Evolutionary conservation across 2,888 invertebrate genomes (phyloP), one percentile per base, ranked within the genome.

Genomic region (Biston betularia): DNA sequence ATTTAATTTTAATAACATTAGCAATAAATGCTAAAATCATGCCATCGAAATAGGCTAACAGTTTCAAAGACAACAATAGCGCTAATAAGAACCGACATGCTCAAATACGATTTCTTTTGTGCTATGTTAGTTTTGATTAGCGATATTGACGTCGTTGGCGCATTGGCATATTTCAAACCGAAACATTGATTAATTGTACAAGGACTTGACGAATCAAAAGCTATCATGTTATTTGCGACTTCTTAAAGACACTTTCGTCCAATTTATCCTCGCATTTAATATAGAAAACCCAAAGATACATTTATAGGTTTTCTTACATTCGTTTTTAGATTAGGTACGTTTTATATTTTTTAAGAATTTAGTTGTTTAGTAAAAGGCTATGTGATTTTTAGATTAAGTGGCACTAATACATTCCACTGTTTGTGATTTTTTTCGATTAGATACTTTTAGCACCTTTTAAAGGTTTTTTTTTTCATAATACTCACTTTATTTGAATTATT

Each of bases 331-430:
- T 76, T 78, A 79, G 75, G 71, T 76, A 72, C 71, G 68, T 73
- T 82, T 81, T 79, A 82, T 79, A 75, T 75, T 79, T 78, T 80
- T 76, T 79, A 81, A 76, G 69, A 74, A 67, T 73, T 74, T 74
- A 76, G 72, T 72, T 66, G 65, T 77, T 76, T 82, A 82, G 80
- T 80, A 79, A 82, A 89, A 89, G 86, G 87, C 88, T 90, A 88
- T 89, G 93, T 93, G 93, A 93, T 92, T 85, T 77, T 85, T 90
- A 89, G 86, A 82, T 67, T 92, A 91, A 90, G 91, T 79, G 80
- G 87, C 90, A 90, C 89, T 68, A 69, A 78, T 81, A 84, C 91
- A 91, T 92, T 92, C 93, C 92, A 90, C 88, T 87, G 83, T 90
- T 91, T 92, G 92, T 92, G 90, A 92, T 92, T 87, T 53, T n/a